Percentiles rank a stretch among this genome's conserved stretches.
These are phyloP conservation scores for Oryzias woworae DNA, from an alignment of 2,113 vertebrate genomes.

Conservation along the genomic window DNA sequence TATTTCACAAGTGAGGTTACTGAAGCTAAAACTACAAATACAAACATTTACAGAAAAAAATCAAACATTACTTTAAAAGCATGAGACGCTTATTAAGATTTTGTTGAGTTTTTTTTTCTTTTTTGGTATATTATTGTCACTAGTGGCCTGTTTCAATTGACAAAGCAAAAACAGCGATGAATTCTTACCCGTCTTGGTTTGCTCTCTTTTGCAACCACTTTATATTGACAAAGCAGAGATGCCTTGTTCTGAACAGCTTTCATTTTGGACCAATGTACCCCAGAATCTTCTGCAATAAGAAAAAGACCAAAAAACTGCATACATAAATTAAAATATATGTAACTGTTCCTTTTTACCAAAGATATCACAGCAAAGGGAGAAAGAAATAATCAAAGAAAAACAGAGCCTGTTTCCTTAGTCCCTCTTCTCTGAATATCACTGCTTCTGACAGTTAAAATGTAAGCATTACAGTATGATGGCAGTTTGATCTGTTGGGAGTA, in stretches of 20 bases:
- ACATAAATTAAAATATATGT: background rate
- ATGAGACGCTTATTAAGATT: background rate
- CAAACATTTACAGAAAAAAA: too few species aligned
- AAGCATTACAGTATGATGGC: too few species aligned
- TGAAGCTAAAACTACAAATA: too few species aligned
- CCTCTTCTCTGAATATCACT: too few species aligned
- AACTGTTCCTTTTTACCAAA: background rate
- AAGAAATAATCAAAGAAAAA: too few species aligned
- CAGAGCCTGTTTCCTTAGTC: too few species aligned
- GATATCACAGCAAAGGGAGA: background rate
- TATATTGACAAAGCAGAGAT: constrained; percentile 41
- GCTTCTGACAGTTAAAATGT: too few species aligned
- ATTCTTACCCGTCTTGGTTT: constrained; percentile 56
- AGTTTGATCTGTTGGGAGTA: too few species aligned
- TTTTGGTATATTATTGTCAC: background rate
- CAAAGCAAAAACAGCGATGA: background rate
- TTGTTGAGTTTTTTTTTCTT: too few species aligned
- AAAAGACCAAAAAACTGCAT: background rate
- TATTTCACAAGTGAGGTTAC: too few species aligned
- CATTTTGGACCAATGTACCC: constrained; percentile 50
- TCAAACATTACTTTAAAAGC: constrained; percentile 20
- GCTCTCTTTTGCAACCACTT: constrained; percentile 55
- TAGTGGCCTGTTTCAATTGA: background rate
- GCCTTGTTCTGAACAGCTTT: constrained; percentile 57
- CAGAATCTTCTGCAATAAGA: constrained; percentile 52